phyloP scores from a whole-genome alignment of 2,113 vertebrate species.

The Salminus brasiliensis region DNA sequence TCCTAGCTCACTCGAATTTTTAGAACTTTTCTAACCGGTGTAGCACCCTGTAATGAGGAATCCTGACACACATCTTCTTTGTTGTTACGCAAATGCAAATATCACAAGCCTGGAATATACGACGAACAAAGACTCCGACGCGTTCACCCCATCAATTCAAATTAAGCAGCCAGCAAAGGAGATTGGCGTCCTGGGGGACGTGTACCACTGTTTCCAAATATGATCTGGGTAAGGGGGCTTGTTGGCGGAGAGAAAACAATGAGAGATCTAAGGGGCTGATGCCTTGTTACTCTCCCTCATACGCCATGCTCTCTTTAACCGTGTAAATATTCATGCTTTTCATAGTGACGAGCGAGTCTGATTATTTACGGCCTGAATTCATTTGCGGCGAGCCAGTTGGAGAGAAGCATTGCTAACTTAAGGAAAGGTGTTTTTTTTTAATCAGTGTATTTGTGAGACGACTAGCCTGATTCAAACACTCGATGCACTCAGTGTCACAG shows the following conservation, averaged over 20 bases:
- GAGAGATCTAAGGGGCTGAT: slow-evolving; percentile 33
- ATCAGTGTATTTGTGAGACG: neutral
- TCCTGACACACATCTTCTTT: slow-evolving; percentile 74
- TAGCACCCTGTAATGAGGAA: slow-evolving; percentile 67
- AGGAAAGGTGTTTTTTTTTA: neutral
- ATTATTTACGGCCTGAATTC: slow-evolving; percentile 30
- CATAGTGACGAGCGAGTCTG: slow-evolving; percentile 16
- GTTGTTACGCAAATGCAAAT: slow-evolving; percentile 77
- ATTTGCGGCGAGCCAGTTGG: slow-evolving; percentile 6
- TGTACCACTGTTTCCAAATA: slow-evolving; percentile 63
- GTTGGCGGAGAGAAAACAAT: slow-evolving; percentile 51
- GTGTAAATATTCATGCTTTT: slow-evolving; percentile 44
- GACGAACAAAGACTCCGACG: slow-evolving; percentile 62
- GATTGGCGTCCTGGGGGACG: slow-evolving; percentile 67
- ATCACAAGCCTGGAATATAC: slow-evolving; percentile 56
- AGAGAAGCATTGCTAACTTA: neutral
- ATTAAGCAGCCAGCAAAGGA: slow-evolving; percentile 67
- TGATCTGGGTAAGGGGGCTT: slow-evolving; percentile 63
- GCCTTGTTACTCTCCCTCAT: slow-evolving; percentile 11
- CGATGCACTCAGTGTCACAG: neutral
- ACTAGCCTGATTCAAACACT: neutral
- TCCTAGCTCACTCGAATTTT: slow-evolving; percentile 68
- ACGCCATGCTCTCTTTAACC: slow-evolving; percentile 28
- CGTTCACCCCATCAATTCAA: slow-evolving; percentile 67
- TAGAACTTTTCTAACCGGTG: slow-evolving; percentile 70